Base-by-base conservation (phyloP, 2,888 invertebrate genomes). In the Caenorhabditis panamensis region DNA sequence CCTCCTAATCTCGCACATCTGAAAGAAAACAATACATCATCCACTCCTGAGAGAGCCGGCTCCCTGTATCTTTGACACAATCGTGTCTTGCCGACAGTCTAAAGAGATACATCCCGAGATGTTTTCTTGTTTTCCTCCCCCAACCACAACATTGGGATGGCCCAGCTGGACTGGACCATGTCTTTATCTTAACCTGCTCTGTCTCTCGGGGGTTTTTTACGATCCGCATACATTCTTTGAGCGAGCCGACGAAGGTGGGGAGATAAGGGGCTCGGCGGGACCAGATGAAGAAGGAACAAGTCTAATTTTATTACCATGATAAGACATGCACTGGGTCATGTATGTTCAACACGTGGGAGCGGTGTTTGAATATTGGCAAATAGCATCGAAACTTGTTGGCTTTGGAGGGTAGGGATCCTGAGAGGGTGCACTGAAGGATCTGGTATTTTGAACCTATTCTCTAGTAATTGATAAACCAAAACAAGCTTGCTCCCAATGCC, bases 1-100 rank as follows among this genome's bases (percentile, higher is more conserved):
- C n/a, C n/a, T 22, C 49, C 49, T 49, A 53, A 53, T 53, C 53
- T 53, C 53, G 22, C 51, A 2, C 44, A 51, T 53, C 53, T 53
- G 53, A 53, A 53, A 53, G 22, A 26, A 31, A 9, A 26, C 53
- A 16, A 53, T 53, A 13, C 53, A 53, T 53, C 53, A 53, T 53
- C 8, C 3, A 44, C 53, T 53, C 26, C 4, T 20, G 24, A 24
- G 53, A 53, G 53, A 5, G 18, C 5, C 51, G 13, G 13, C 5
- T 20, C 8, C 26, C 5, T 53, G 16, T 16, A 1, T 22, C 2
- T 26, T 26, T 53, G 53, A 53, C 53, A 53, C 53, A 16, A 53
- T 53, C 53, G 53, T 26, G 53, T 26, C 9, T 11, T 3, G 49
- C 20, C 13, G 3, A 18, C 20, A 3, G 5, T 20, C 41, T 11